Base-by-base conservation (phyloP, 1,140 invertebrate genomes). In the Atta texana region DNA sequence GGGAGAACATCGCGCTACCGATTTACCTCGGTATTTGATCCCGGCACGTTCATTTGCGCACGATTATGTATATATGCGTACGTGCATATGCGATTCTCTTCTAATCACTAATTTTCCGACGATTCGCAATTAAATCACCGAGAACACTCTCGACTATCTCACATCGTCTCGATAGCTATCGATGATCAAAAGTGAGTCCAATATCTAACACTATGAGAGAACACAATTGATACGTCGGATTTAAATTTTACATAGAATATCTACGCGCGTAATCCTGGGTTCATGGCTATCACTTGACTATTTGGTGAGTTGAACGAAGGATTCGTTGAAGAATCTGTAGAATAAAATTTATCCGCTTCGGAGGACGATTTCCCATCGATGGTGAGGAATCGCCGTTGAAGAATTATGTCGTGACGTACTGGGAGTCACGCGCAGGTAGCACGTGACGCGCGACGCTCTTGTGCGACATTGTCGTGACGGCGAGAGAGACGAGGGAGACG, bases 371-470 rank as follows among this genome's bases (percentile, higher is more conserved):
- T 12, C 51, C 2, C 57, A 34, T 24, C 61, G 49, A n/a, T 24
- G 49, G 49, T 57, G 21, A n/a, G 53, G 14, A 66, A 14, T 21
- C 39, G 12, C 16, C 28, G 44, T 69, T 21, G 53, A 24, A n/a
- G 39, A 61, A 34, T 84, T 34, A 53, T 24, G 3, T n/a, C 34
- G 53, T 75, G 75, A 89, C 68, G 78, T 87, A 21, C n/a, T 16
- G 53, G 39, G 39, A 59, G 86, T 90, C 55, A 64, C 81, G 69
- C 59, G 59, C 64, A 31, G 44, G 18, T 18, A 76, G 81, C 89
- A 91, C 89, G 89, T 91, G 89, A 90, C 89, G 87, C 78, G 61
- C 6, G 28, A 61, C 75, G 55, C 31, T 59, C 71, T 80, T 53
- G 76, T 63, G 21, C 74, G 76, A 82, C 64, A 86, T 81, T 24